These are phyloP conservation scores for Heteractis magnifica DNA, from an alignment of 92 coral and sea anemone genomes.

Conservation along the genomic window DNA sequence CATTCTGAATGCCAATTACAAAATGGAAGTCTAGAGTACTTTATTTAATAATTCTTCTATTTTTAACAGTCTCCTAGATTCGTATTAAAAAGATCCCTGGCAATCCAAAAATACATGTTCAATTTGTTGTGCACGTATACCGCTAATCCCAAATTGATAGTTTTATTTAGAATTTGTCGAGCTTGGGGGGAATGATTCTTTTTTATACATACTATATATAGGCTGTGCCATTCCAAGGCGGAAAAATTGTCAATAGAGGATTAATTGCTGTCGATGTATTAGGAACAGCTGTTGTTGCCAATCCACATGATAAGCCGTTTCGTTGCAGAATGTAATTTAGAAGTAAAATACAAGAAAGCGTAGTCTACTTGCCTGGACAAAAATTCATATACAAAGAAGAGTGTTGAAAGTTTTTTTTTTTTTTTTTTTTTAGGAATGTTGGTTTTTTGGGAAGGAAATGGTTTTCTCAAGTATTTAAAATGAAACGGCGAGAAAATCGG, in stretches of 20 bases:
- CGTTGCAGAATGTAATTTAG: conserved; percentile 2
- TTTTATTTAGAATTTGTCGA: not conserved
- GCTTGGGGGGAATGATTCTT: conserved; percentile 1
- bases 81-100: not conserved
- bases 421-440: too few relatives aligned
- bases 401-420: too few relatives aligned
- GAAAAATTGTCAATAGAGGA: conserved; percentile 26
- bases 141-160: not conserved
- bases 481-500: not conserved
- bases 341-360: not conserved
- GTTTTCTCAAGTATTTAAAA: not conserved
- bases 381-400: not conserved
- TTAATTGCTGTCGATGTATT: conserved; percentile 23
- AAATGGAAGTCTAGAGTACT: conserved; percentile 18
- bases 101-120: not conserved
- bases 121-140: not conserved
- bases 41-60: conserved; percentile 10
- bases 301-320: conserved; percentile 12
- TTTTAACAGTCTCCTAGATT: conserved; percentile 5
- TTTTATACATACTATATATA: conserved; percentile 9
- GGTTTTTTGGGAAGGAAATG: not conserved
- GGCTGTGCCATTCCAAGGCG: conserved; percentile 21
- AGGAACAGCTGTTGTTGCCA: conserved; percentile 18
- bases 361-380: not conserved
- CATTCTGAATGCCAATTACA: not conserved